A percentile compares a stretch with the other conserved stretches of the same genome.
These are phyloP conservation scores for Magallana angulata DNA, from an alignment of 1,140 invertebrate species.

Conservation along the genomic window DNA sequence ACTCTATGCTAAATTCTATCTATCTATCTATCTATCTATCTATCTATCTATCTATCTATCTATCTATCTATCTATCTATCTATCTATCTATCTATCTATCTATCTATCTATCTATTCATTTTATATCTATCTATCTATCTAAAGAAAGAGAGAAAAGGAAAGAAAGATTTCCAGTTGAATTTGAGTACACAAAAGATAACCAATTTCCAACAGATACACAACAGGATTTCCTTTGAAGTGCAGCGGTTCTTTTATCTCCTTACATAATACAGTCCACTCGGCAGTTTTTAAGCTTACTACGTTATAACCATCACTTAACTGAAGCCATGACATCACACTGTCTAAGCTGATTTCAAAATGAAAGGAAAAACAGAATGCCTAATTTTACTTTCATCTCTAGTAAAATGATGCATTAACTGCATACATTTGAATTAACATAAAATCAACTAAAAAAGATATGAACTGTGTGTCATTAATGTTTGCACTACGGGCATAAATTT, in stretches of 20 bases:
- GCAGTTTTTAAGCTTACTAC: not conserved
- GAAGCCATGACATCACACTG: not conserved
- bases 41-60: no score
- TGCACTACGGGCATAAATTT: not conserved
- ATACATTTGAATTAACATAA: slow-evolving; percentile 13
- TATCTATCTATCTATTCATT: no score
- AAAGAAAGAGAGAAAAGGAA: no score
- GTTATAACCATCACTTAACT: not conserved
- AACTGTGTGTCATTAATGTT: slow-evolving; percentile 6
- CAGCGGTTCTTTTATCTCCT: not conserved
- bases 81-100: no score
- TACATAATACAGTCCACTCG: slow-evolving; percentile 11
- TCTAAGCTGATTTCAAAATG: not conserved
- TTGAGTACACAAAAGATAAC: no score
- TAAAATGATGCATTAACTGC: slow-evolving; percentile 11
- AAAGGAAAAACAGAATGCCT: not conserved
- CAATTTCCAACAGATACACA: not conserved
- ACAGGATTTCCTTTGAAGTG: slow-evolving; percentile 27
- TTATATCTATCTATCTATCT: no score
- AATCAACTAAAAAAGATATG: not conserved
- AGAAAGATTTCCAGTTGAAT: no score
- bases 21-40: not conserved
- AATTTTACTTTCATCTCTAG: slow-evolving; percentile 14
- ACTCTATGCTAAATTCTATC: not conserved
- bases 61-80: no score